A percentile compares a stretch with the other conserved stretches of the same genome.
Evolutionary conservation across 2,797 vertebrate species (phyloP).

Genomic region (Amblyraja radiata): DNA sequence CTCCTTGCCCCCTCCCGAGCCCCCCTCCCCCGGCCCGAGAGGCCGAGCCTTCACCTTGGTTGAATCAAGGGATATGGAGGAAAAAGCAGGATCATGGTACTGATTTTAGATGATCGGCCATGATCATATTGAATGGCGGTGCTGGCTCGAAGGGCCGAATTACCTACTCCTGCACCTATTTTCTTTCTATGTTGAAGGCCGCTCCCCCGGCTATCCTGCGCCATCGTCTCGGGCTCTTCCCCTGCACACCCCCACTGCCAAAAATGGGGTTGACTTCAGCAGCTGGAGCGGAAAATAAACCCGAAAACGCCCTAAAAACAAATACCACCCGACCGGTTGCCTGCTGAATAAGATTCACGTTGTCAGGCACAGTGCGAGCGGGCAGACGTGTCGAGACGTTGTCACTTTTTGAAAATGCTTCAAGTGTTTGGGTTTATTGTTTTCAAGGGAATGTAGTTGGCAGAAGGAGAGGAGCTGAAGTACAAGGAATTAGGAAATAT

Average conservation of each 20-base stretch:
- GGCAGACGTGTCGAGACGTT: background rate
- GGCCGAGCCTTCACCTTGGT: too few relatives aligned
- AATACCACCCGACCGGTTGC: background rate
- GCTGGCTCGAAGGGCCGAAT: too few relatives aligned
- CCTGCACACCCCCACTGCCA: background rate
- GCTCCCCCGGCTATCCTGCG: too few relatives aligned
- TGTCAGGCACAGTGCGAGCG: background rate
- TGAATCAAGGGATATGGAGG: too few relatives aligned
- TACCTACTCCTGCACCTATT: too few relatives aligned
- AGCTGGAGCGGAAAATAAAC: background rate
- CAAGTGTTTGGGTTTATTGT: background rate
- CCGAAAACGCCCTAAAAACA: background rate
- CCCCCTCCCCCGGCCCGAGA: too few relatives aligned
- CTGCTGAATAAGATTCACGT: too few relatives aligned
- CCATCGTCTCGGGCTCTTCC: background rate
- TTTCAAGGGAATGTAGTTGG: background rate
- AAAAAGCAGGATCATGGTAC: too few relatives aligned
- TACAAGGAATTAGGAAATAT: background rate
- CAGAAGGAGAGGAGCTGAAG: background rate
- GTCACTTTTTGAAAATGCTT: background rate
- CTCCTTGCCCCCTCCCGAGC: too few relatives aligned
- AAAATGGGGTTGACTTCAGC: background rate
- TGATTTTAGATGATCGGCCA: too few relatives aligned
- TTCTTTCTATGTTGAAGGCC: too few relatives aligned
- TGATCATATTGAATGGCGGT: too few relatives aligned